Evolutionary conservation across 1,140 invertebrate genomes (phyloP).

Genomic region (Hyles vespertilio): DNA sequence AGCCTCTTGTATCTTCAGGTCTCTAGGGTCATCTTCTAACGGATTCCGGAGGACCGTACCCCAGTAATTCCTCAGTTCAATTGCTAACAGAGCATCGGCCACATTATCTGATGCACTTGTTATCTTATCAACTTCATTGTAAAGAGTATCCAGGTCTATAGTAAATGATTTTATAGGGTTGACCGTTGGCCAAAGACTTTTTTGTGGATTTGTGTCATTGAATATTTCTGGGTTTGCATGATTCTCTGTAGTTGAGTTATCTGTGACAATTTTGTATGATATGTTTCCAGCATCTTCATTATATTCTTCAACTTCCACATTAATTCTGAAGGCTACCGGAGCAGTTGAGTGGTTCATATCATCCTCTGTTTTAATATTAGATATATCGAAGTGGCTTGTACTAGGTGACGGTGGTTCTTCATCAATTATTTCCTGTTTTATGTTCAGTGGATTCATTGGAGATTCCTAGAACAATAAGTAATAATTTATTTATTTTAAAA

Average conservation of each 20-base stretch:
- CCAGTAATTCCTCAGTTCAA: slow-evolving; percentile 3
- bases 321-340: slow-evolving; percentile 1
- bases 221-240: too few relatives aligned
- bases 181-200: too few relatives aligned
- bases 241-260: background rate
- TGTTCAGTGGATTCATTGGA: too few relatives aligned
- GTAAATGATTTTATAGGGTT: too few relatives aligned
- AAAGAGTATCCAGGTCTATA: background rate
- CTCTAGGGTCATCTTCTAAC: background rate
- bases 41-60: background rate
- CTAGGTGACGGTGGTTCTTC: too few relatives aligned
- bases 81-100: slow-evolving; percentile 1
- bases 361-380: too few relatives aligned
- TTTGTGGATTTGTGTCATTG: too few relatives aligned
- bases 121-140: slow-evolving; percentile 2
- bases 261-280: background rate
- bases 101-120: background rate
- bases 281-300: slow-evolving; percentile 11
- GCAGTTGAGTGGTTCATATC: too few relatives aligned
- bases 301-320: slow-evolving; percentile 32
- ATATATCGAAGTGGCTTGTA: too few relatives aligned
- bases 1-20: background rate
- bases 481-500: too few relatives aligned
- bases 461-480: too few relatives aligned
- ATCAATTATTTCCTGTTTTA: too few relatives aligned